phyloP scores from a whole-genome alignment of 2,113 vertebrate genomes.

The Macrotus californicus region DNA sequence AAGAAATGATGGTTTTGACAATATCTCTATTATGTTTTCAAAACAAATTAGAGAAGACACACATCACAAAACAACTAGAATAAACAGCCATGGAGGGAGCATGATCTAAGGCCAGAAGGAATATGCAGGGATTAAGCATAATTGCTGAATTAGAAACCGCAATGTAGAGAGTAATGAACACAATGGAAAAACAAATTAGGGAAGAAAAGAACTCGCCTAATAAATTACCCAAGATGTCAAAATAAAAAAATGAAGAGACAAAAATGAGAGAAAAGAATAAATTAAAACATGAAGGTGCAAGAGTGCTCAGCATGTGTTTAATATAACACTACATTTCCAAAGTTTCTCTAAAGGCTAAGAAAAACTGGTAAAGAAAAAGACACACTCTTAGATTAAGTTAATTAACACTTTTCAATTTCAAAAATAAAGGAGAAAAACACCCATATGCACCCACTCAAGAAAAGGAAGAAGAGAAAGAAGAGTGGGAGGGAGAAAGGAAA shows the following conservation, averaged over 20 bases:
- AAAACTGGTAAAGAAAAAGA: background rate
- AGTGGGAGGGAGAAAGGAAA: background rate
- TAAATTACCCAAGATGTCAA: background rate
- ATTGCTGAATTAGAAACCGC: background rate
- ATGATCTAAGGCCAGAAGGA: background rate
- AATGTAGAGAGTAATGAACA: background rate
- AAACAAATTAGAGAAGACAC: background rate
- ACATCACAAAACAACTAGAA: background rate
- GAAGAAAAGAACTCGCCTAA: background rate
- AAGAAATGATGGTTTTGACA: background rate
- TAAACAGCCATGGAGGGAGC: background rate
- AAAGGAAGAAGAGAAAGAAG: background rate
- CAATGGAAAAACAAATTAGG: background rate
- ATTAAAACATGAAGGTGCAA: background rate
- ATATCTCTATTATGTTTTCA: background rate
- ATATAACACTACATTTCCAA: background rate
- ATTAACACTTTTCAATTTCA: background rate
- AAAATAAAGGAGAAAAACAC: background rate
- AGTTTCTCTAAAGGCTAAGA: background rate
- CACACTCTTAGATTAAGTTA: background rate
- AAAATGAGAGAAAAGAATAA: background rate
- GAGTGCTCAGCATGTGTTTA: background rate
- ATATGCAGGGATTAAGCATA: background rate
- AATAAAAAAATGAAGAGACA: background rate
- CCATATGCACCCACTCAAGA: background rate